Evolutionary conservation across 2,888 invertebrate species (phyloP), one percentile per base, ranked within the genome.

Genomic region (Stegana nigrithorax): DNA sequence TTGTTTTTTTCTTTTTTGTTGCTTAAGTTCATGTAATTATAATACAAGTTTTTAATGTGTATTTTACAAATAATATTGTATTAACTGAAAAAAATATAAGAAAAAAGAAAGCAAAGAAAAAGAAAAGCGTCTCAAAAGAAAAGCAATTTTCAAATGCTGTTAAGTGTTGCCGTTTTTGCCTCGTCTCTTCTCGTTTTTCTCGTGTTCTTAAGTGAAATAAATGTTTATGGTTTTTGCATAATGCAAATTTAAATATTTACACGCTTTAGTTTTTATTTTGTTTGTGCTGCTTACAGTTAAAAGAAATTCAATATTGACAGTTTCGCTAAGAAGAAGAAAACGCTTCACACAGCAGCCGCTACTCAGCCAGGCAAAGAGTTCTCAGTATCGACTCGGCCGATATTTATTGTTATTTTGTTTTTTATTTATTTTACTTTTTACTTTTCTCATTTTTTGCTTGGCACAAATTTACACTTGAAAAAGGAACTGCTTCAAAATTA

Each of bases 331-430:
- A n/a, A n/a, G n/a, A n/a, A n/a, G n/a, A n/a, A n/a, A n/a, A n/a
- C n/a, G n/a, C n/a, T n/a, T n/a, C n/a, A n/a, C n/a, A n/a, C n/a
- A n/a, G n/a, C n/a, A n/a, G n/a, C n/a, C n/a, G n/a, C n/a, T n/a
- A n/a, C n/a, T n/a, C n/a, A n/a, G n/a, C n/a, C n/a, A n/a, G n/a
- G n/a, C n/a, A n/a, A n/a, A n/a, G n/a, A n/a, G n/a, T n/a, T n/a
- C n/a, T n/a, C n/a, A n/a, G n/a, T 75, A 75, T 75, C 76, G 78
- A 75, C 74, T 78, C 77, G 78, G 75, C 69, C 78, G 79, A 55
- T 63, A 69, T 65, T 65, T 51, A n/a, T 51, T n/a, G n/a, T n/a
- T n/a, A n/a, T n/a, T n/a, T n/a, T n/a, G n/a, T 19, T 39, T 4
- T 6, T n/a, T 36, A 10, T 36, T 36, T 36, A 36, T 36, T 39